Evolutionary conservation across 2,888 invertebrate species (phyloP).

Genomic region (Rhagonycha lutea): DNA sequence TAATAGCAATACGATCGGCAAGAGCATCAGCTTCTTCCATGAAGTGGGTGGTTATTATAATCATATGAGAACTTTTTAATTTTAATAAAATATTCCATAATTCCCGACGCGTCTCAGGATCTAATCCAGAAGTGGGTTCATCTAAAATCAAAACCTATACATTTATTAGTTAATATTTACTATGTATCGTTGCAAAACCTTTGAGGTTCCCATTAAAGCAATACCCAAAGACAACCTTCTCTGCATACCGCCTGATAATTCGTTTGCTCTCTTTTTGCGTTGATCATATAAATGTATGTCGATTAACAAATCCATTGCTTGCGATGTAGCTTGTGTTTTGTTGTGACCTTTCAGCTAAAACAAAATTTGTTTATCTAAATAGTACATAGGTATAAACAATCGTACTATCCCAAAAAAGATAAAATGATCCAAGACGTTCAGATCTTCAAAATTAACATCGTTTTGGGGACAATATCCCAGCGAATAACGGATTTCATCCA

Average conservation of each 20-base stretch:
- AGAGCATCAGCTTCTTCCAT: conserved; percentile 93
- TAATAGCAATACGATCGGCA: neutral
- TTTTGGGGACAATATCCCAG: conserved; percentile 92
- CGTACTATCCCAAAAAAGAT: conserved; percentile 80
- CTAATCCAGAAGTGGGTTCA: conserved; percentile 89
- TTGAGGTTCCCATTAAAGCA: conserved; percentile 80
- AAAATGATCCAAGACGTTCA: conserved; percentile 84
- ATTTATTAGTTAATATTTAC: conserved; percentile 34
- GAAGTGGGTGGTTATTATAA: conserved; percentile 89
- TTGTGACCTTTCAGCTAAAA: conserved; percentile 64
- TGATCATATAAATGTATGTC: neutral
- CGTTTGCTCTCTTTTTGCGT: neutral
- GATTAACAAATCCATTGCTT: neutral
- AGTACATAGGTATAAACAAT: neutral
- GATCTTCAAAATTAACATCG: conserved; percentile 79
- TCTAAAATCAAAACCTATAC: conserved; percentile 66
- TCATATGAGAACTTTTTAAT: conserved; percentile 66
- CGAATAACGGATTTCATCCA: conserved; percentile 68
- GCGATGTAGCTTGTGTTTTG: neutral
- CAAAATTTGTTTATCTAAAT: neutral
- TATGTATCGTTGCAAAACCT: conserved; percentile 3
- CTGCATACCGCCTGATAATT: conserved; percentile 92
- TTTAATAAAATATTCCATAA: conserved; percentile 84
- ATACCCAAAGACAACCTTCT: conserved; percentile 85
- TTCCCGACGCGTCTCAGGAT: conserved; percentile 84